Evolutionary conservation across 2,888 invertebrate genomes (phyloP).

Genomic region (Cheilosia vernalis): DNA sequence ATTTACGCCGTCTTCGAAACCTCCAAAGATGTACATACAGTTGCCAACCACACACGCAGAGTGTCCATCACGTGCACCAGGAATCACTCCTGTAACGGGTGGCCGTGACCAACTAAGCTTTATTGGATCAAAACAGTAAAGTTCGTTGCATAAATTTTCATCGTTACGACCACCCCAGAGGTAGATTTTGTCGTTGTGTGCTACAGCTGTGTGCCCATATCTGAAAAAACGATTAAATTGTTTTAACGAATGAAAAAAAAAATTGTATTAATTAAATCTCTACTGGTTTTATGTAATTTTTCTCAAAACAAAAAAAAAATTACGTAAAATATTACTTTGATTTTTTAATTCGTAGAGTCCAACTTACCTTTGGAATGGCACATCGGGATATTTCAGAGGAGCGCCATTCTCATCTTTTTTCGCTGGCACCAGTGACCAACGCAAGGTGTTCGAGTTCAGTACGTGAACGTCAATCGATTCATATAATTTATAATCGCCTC

Average conservation of each 20-base stretch:
- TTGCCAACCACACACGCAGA: constrained; percentile 92
- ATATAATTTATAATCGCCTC: constrained; percentile 88
- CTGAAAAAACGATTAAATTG: constrained; percentile 36
- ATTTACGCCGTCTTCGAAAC: constrained; percentile 93
- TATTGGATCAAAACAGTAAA: constrained; percentile 92
- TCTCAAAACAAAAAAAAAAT: neutral
- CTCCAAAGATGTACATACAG: constrained; percentile 95
- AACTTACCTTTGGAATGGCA: constrained; percentile 88
- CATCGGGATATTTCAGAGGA: constrained; percentile 83
- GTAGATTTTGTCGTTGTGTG: constrained; percentile 88
- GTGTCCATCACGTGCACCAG: constrained; percentile 95
- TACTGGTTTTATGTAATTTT: neutral
- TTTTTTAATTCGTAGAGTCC: neutral
- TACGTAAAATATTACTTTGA: neutral
- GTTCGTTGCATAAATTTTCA: constrained; percentile 88
- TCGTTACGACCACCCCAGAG: constrained; percentile 98
- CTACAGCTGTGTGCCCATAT: constrained; percentile 96
- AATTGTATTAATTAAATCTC: no score
- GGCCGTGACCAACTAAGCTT: constrained; percentile 88
- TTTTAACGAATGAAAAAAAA: no score
- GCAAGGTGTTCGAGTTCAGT: constrained; percentile 88
- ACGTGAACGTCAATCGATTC: constrained; percentile 94
- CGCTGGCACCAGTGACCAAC: constrained; percentile 85
- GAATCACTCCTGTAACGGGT: constrained; percentile 87
- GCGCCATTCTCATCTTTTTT: constrained; percentile 84